These are phyloP conservation scores for Branchinecta lynchi DNA, from an alignment of 1,140 invertebrate genomes.

Conservation along the genomic window DNA sequence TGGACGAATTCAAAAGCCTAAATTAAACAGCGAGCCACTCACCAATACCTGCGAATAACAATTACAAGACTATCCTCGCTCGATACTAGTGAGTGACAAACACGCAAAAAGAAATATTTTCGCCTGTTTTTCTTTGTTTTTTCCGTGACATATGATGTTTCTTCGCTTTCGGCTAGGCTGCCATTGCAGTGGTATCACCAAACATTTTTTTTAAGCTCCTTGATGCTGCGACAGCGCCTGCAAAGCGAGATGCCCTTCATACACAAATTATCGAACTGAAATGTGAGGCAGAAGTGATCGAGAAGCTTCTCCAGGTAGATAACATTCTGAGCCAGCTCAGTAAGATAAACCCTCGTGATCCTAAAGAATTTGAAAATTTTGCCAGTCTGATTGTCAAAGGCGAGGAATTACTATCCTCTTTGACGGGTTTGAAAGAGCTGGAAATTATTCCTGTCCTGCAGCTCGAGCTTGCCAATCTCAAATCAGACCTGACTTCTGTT, in stretches of 20 bases:
- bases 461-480: background rate
- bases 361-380: background rate
- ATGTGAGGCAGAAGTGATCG: background rate
- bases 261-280: background rate
- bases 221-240: background rate
- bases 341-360: background rate
- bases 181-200: too few relatives aligned
- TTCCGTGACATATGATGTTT: too few relatives aligned
- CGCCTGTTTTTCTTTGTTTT: too few relatives aligned
- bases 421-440: background rate
- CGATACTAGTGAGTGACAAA: too few relatives aligned
- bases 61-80: too few relatives aligned
- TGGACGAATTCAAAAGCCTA: too few relatives aligned
- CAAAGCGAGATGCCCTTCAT: background rate
- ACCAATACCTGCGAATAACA: too few relatives aligned
- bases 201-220: too few relatives aligned
- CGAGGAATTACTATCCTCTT: background rate
- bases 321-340: background rate
- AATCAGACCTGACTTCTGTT: background rate
- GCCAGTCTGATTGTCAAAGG: background rate
- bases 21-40: too few relatives aligned
- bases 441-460: background rate
- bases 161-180: too few relatives aligned
- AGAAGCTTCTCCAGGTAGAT: background rate
- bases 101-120: too few relatives aligned